A percentile compares a stretch with the other conserved stretches of the same genome.
Conservation (phyloP, 2,888 invertebrate genomes). For the Coenonympha glycerion region DNA sequence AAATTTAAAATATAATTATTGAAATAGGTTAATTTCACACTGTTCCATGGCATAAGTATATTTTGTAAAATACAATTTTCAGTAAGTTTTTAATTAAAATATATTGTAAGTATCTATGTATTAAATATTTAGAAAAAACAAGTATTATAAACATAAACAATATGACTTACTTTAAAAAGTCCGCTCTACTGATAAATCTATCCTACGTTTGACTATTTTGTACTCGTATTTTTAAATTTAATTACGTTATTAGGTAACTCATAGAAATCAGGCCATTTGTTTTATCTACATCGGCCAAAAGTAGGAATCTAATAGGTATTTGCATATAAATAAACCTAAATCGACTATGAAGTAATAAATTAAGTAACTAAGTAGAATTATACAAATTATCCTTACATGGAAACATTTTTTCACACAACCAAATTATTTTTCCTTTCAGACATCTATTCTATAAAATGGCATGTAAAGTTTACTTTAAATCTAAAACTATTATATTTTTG, state of each 20-base stretch:
- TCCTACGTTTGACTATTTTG: slow-evolving; percentile 22
- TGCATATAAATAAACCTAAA: no score
- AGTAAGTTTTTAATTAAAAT: no score
- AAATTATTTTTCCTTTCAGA: no score
- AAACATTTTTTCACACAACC: neutral
- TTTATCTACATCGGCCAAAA: no score
- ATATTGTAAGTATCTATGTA: no score
- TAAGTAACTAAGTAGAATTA: neutral
- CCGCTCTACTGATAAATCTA: slow-evolving; percentile 13
- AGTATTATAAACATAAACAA: neutral
- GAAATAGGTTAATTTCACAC: no score
- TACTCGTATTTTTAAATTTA: slow-evolving; percentile 13
- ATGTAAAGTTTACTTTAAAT: neutral
- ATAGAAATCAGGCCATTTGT: no score
- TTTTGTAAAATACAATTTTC: no score
- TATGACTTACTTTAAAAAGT: neutral
- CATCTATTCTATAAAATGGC: slow-evolving; percentile 7
- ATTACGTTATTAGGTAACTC: neutral
- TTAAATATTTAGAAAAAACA: neutral
- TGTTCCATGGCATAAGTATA: no score
- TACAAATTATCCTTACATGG: neutral
- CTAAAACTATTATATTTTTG: neutral
- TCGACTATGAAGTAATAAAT: no score
- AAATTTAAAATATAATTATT: no score
- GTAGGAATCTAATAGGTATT: no score